phyloP scores from a whole-genome alignment of 2,888 invertebrate genomes.

The Elegia similella region DNA sequence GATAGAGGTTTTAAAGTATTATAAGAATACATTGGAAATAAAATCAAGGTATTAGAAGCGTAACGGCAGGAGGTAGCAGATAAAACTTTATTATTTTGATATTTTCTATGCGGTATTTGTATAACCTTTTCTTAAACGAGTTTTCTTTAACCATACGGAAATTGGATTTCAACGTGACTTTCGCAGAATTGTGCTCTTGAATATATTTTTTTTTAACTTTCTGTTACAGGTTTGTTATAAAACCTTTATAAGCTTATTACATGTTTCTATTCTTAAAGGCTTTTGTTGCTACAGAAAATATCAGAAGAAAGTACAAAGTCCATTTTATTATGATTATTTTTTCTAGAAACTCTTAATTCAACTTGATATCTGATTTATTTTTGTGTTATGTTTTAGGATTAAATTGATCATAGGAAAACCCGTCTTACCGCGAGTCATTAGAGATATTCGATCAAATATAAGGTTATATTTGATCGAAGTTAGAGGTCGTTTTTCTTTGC shows the following conservation, averaged over 20 bases:
- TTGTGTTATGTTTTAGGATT: too few relatives aligned
- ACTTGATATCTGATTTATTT: too few relatives aligned
- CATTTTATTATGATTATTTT: too few relatives aligned
- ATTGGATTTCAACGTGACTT: conserved; percentile 36
- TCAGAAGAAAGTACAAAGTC: too few relatives aligned
- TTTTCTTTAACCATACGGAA: conserved; percentile 25
- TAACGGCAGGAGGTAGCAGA: not conserved
- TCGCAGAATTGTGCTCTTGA: conserved; percentile 25
- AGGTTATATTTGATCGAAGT: too few relatives aligned
- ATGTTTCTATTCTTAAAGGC: not conserved
- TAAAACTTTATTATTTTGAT: conserved; percentile 9
- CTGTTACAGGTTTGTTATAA: conserved; percentile 8
- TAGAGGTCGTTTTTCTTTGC: too few relatives aligned
- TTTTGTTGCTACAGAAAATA: not conserved
- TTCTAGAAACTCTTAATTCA: too few relatives aligned
- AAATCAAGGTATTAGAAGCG: not conserved
- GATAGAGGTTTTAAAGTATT: not conserved
- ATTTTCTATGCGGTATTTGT: conserved; percentile 14
- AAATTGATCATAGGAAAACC: too few relatives aligned
- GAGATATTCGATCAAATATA: too few relatives aligned
- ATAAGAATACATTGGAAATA: not conserved
- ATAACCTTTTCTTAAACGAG: conserved; percentile 20
- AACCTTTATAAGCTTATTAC: not conserved
- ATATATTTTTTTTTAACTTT: conserved; percentile 31
- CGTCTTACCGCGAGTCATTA: too few relatives aligned